These are phyloP conservation scores for Plagodis pulveraria DNA, from an alignment of 2,888 invertebrate species.

Conservation along the genomic window DNA sequence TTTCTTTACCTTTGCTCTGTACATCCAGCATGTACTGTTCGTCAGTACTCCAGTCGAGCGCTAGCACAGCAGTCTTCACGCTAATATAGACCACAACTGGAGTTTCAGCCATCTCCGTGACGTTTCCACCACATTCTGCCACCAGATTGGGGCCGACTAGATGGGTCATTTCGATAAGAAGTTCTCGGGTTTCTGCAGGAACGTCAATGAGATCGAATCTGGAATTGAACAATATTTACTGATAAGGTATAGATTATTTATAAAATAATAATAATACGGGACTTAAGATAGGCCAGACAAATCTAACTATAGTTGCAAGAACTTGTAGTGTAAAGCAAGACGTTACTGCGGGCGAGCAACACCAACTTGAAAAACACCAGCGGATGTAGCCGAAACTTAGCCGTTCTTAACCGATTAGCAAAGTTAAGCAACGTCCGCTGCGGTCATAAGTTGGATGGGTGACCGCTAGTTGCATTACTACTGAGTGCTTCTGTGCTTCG, in stretches of 20 bases:
- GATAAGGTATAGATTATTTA: not conserved
- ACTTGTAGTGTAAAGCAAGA: too few species aligned
- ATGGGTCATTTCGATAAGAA: conserved; percentile 82
- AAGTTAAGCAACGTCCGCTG: too few species aligned
- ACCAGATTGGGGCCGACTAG: conserved; percentile 83
- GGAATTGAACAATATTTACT: conserved; percentile 18
- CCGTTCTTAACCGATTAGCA: too few species aligned
- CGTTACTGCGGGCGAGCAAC: too few species aligned
- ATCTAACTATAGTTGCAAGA: too few species aligned
- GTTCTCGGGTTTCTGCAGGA: conserved; percentile 72
- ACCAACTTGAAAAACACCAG: too few species aligned
- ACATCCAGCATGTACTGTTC: conserved; percentile 88
- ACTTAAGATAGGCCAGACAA: too few species aligned
- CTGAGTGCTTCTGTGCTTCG: too few species aligned
- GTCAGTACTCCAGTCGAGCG: conserved; percentile 87
- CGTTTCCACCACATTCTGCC: conserved; percentile 83
- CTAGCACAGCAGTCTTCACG: conserved; percentile 74
- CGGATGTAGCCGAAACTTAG: too few species aligned
- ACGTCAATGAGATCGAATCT: conserved; percentile 83
- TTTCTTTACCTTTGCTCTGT: conserved; percentile 77
- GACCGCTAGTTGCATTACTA: too few species aligned
- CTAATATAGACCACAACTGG: conserved; percentile 85
- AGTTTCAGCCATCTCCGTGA: conserved; percentile 70
- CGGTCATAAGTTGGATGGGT: too few species aligned
- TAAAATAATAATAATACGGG: too few species aligned